Evolutionary conservation across 2,888 invertebrate genomes (phyloP).

Genomic region (Gryllus longicercus): DNA sequence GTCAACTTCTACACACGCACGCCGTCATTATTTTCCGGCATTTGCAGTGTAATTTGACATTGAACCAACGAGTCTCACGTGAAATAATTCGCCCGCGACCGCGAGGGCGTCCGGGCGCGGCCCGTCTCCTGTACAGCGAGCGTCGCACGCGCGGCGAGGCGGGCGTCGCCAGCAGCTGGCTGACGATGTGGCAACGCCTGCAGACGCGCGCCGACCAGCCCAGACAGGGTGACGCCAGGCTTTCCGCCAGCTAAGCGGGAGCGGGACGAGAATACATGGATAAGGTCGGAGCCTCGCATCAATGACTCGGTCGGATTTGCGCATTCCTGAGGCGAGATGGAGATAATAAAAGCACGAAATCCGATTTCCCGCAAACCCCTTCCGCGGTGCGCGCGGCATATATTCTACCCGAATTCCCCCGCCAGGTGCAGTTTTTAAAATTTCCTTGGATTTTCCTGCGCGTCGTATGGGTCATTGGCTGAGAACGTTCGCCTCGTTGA

Average conservation of each 20-base stretch:
- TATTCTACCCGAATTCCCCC: too few species aligned
- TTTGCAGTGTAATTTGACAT: neutral
- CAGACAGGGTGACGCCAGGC: constrained; percentile 94
- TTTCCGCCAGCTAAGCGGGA: constrained; percentile 30
- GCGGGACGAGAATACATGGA: constrained; percentile 6
- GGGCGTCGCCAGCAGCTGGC: constrained; percentile 18
- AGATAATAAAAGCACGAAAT: too few species aligned
- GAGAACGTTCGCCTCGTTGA: too few species aligned
- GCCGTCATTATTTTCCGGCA: neutral
- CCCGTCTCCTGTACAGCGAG: neutral
- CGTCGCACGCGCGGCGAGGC: neutral
- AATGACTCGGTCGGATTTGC: neutral
- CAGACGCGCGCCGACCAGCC: constrained; percentile 64
- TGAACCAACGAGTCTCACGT: too few species aligned
- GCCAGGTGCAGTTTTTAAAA: too few species aligned
- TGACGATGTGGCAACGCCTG: constrained; percentile 61
- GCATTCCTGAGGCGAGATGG: neutral
- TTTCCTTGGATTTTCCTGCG: too few species aligned
- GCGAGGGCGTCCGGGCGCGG: too few species aligned
- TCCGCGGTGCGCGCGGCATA: too few species aligned
- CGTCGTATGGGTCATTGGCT: too few species aligned
- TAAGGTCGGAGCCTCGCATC: constrained; percentile 17
- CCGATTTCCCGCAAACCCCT: too few species aligned
- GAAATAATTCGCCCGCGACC: too few species aligned
- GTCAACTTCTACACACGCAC: neutral